These are phyloP conservation scores for Cacajao melanocephalus DNA, from an alignment of 2,797 vertebrate species.

Conservation along the genomic window DNA sequence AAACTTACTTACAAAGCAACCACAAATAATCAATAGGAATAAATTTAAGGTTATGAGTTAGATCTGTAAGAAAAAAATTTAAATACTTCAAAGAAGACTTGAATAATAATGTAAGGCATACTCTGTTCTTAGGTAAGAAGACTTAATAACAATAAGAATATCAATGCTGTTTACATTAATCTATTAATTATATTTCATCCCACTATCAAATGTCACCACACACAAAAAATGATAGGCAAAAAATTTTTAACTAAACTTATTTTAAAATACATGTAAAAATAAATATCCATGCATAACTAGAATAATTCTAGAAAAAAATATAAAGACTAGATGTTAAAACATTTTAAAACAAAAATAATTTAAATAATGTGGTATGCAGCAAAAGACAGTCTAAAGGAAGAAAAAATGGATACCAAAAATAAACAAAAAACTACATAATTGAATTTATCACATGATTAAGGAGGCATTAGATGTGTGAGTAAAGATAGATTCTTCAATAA, in stretches of 20 bases:
- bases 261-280: neutral
- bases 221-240: neutral
- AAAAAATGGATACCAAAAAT: neutral
- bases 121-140: neutral
- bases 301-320: neutral
- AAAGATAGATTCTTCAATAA: neutral
- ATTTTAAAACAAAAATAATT: slow-evolving; percentile 8
- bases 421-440: neutral
- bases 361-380: neutral
- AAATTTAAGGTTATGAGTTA: neutral
- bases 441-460: neutral
- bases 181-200: neutral
- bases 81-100: neutral
- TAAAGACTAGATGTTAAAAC: neutral
- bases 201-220: neutral
- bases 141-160: neutral
- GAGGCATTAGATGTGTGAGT: neutral
- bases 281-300: neutral
- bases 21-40: neutral
- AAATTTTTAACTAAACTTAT: neutral
- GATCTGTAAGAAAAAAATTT: neutral
- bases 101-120: neutral
- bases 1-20: neutral
- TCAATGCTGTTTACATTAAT: neutral
- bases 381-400: neutral